Evolutionary conservation across 37 sponge, comb jelly and placozoan species (phyloP).

Genomic region (Diacarnus erythraeanus): DNA sequence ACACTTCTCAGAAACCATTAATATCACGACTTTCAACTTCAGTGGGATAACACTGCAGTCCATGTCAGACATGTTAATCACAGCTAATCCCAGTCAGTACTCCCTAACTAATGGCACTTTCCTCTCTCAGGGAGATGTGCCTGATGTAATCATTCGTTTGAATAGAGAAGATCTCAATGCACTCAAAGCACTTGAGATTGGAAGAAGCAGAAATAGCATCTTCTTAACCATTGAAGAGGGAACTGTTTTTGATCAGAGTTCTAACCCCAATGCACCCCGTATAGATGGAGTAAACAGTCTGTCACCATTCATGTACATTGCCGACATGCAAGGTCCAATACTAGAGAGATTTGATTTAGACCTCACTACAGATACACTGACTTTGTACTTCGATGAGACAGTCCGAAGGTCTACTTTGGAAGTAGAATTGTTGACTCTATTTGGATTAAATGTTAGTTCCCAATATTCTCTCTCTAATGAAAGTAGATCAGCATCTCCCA

Average conservation of each 20-base stretch:
- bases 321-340: slow-evolving; percentile 60
- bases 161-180: slow-evolving; percentile 71
- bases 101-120: slow-evolving; percentile 61
- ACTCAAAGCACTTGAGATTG: slow-evolving; percentile 76
- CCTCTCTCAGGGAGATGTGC: slow-evolving; percentile 45
- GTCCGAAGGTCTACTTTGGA: slow-evolving; percentile 60
- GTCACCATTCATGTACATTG: slow-evolving; percentile 24
- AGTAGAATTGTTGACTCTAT: slow-evolving; percentile 66
- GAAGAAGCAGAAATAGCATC: slow-evolving; percentile 27
- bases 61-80: slow-evolving; percentile 50
- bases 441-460: slow-evolving; percentile 16
- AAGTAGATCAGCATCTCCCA: slow-evolving; percentile 24
- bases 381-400: slow-evolving; percentile 83
- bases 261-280: slow-evolving; percentile 60
- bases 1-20: slow-evolving; percentile 86
- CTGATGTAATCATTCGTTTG: slow-evolving; percentile 53
- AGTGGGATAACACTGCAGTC: slow-evolving; percentile 63
- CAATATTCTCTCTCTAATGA: slow-evolving; percentile 62
- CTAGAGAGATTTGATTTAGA: slow-evolving; percentile 74
- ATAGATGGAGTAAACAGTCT: slow-evolving; percentile 60
- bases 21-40: slow-evolving; percentile 63
- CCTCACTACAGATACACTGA: slow-evolving; percentile 68
- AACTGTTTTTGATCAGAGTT: slow-evolving; percentile 75
- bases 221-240: slow-evolving; percentile 59
- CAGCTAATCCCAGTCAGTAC: slow-evolving; percentile 31